These are phyloP conservation scores for Anagrus nilaparvatae DNA, from an alignment of 1,140 invertebrate species.

Conservation along the genomic window DNA sequence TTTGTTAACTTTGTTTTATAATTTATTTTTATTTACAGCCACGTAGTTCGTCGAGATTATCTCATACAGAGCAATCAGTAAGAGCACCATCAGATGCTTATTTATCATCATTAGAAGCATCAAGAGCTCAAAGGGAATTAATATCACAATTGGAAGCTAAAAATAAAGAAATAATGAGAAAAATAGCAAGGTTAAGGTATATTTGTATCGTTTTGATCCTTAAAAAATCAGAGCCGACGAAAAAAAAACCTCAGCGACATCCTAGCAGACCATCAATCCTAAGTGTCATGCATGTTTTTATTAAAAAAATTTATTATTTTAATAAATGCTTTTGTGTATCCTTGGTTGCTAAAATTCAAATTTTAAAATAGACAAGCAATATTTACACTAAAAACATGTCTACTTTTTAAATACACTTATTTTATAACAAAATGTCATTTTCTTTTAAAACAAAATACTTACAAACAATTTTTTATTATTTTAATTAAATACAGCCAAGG, in stretches of 20 bases:
- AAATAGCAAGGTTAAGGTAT: constrained; percentile 85
- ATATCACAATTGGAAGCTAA: constrained; percentile 91
- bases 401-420: no score
- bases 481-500: no score
- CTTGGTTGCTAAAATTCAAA: no score
- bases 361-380: no score
- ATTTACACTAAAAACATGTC: no score
- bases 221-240: constrained; percentile 38
- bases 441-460: no score
- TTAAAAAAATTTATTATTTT: constrained; percentile 1
- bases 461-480: no score
- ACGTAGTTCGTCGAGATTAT: constrained; percentile 37
- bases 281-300: constrained; percentile 35
- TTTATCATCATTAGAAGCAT: constrained; percentile 64
- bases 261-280: constrained; percentile 36
- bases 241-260: constrained; percentile 35
- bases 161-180: constrained; percentile 95
- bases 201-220: constrained; percentile 42
- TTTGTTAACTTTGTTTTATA: constrained; percentile 6
- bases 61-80: constrained; percentile 37
- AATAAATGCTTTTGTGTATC: no score
- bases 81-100: constrained; percentile 67
- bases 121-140: constrained; percentile 79
- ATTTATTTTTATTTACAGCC: constrained; percentile 27
- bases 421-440: no score